Evolutionary conservation across 1,140 invertebrate genomes (phyloP), one percentile per base, ranked within the genome.

Genomic region (Aphis gossypii): DNA sequence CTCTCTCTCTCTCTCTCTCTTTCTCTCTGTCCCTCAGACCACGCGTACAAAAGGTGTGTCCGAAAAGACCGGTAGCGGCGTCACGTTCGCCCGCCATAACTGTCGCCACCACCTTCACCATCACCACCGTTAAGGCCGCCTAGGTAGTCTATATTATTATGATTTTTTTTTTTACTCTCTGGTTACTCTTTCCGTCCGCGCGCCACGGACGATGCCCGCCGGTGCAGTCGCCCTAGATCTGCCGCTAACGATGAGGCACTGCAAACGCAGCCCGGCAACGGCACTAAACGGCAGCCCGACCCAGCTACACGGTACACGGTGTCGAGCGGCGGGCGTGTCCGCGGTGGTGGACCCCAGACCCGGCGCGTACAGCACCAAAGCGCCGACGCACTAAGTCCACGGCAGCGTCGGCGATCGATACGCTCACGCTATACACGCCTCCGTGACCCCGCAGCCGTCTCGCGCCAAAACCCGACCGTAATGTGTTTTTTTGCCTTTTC

Each of bases 31-130:
- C 20, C 44, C 38, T 84, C 35, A 21, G 30, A 30, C 18, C 48
- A 0, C 20, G 11, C 38, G 38, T 23, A 30, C 68, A 41, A 92
- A 92, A 86, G 92, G 92, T 93, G 92, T 93, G 92, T 93, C 92
- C 92, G 82, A 86, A 86, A 93, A 86, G 68, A 51, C 48, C 48
- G 51, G 88, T 54, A 89, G n/a, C 88, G 51, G 51, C 87, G 48
- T 89, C 87, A 87, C 44, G 46, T 87, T 87, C 86, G 2, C 46
- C 44, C 44, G 84, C 25, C 84, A 84, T 76, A 30, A n/a, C 84
- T 25, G 30, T 86, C 41, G 11, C 41, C 83, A 25, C 21, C 41
- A 25, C 23, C 25, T 21, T 9, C 23, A 87, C 44, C 84, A 30
- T 18, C 30, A 6, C 46, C 25, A 51, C 44, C 6, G 87, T 51